A percentile compares a stretch with the other conserved stretches of the same genome.
Conservation (phyloP, 2,113 vertebrate species). For the Todiramphus chloris region DNA sequence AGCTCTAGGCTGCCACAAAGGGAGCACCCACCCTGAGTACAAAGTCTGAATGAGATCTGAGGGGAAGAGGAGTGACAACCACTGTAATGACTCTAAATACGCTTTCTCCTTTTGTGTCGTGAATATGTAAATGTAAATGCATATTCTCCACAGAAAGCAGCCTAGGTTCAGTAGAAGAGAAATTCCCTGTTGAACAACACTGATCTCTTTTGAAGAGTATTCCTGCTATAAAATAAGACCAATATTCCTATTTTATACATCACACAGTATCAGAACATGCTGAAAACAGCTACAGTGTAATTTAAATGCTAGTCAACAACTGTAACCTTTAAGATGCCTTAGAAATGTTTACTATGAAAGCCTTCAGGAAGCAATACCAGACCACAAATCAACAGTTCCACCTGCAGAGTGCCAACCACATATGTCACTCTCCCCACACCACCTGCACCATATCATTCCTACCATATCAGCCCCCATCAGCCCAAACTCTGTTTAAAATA, state of each 20-base stretch:
- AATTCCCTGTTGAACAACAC: not conserved
- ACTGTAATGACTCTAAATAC: not conserved
- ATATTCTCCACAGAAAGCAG: not conserved
- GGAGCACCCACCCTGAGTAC: not conserved
- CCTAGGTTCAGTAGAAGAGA: not conserved
- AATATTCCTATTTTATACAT: not conserved
- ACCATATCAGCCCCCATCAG: not conserved
- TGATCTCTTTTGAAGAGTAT: not conserved
- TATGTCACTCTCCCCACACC: not conserved
- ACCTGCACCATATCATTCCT: too few relatives aligned
- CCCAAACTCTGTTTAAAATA: not conserved
- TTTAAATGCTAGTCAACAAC: not conserved
- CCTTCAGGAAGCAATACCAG: not conserved
- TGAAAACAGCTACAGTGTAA: not conserved
- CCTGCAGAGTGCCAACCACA: rapidly evolving
- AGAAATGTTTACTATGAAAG: not conserved
- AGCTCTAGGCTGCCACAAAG: not conserved
- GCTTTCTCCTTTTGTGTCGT: not conserved
- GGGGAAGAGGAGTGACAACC: not conserved
- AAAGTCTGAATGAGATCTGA: constrained; percentile 18
- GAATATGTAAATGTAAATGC: not conserved
- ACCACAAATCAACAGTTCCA: not conserved
- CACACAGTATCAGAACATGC: not conserved
- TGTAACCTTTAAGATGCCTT: not conserved
- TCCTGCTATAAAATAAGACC: not conserved